These are phyloP conservation scores for Lysandra coridon DNA, from an alignment of 2,888 invertebrate genomes.

Conservation along the genomic window DNA sequence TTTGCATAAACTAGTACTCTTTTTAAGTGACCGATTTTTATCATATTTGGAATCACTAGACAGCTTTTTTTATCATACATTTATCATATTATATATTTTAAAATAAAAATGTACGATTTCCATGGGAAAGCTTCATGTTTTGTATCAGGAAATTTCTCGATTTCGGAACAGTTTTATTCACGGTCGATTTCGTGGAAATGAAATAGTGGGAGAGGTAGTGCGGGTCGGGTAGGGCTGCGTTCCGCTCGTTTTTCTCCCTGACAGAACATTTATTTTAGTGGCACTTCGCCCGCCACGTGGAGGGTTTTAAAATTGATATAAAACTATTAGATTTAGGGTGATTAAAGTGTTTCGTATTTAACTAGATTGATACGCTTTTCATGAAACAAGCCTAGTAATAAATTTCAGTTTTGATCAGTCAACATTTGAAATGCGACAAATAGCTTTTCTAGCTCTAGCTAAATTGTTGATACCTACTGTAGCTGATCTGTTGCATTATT, in stretches of 20 bases:
- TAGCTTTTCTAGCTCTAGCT: not conserved
- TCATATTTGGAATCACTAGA: no score
- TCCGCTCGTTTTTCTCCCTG: constrained; percentile 76
- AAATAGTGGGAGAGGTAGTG: constrained; percentile 47
- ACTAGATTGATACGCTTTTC: not conserved
- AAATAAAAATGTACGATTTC: not conserved
- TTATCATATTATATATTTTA: no score
- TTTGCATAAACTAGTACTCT: no score
- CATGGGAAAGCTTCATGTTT: not conserved
- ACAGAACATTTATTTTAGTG: constrained; percentile 78
- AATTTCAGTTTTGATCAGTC: not conserved
- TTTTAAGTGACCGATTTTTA: not conserved
- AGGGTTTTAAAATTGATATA: constrained; percentile 70
- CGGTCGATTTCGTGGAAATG: constrained; percentile 56
- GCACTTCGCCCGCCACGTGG: constrained; percentile 66
- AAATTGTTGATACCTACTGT: no score
- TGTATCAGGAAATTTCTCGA: not conserved
- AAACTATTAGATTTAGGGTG: constrained; percentile 61
- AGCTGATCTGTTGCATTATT: no score
- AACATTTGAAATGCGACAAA: not conserved
- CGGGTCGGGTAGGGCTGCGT: constrained; percentile 49
- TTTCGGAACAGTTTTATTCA: constrained; percentile 44
- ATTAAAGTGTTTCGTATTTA: constrained; percentile 38
- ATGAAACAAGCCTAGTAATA: not conserved
- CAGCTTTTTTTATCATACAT: no score